These are phyloP conservation scores for Cantharis rufa DNA, from an alignment of 2,888 invertebrate genomes.

Conservation along the genomic window DNA sequence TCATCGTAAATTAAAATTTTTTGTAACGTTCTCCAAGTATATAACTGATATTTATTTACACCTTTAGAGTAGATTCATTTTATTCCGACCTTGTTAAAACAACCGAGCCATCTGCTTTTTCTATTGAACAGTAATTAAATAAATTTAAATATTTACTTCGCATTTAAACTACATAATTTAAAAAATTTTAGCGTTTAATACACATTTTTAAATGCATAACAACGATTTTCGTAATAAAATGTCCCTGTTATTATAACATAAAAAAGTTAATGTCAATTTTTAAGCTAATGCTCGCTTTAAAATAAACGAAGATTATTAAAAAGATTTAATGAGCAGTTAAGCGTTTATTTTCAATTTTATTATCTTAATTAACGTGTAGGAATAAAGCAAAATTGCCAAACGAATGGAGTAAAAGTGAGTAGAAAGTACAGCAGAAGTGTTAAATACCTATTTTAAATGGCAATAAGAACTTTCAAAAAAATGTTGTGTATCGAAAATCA, in stretches of 20 bases:
- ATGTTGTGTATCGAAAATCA: not conserved
- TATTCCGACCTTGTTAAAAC: not conserved
- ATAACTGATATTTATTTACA: not conserved
- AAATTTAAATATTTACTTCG: conserved; percentile 1
- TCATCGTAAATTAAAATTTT: not conserved
- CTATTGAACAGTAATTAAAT: not conserved
- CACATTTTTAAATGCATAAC: not conserved
- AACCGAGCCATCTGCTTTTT: not conserved
- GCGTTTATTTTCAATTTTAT: not conserved
- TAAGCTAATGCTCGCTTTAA: not conserved
- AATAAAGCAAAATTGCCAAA: not conserved
- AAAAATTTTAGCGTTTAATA: not conserved
- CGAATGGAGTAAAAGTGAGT: not conserved
- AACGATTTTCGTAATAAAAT: not conserved
- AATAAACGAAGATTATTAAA: not conserved
- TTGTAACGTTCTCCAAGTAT: not conserved
- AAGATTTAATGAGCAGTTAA: not conserved
- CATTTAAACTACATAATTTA: not conserved
- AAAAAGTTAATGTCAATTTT: not conserved
- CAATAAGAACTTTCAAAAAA: not conserved
- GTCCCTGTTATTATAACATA: not conserved
- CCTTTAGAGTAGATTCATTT: not conserved
- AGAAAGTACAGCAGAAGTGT: not conserved
- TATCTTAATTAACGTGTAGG: not conserved
- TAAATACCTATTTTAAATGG: not conserved